These are phyloP conservation scores for Drosophila punjabiensis DNA, from an alignment of 1,140 invertebrate species.

Conservation along the genomic window DNA sequence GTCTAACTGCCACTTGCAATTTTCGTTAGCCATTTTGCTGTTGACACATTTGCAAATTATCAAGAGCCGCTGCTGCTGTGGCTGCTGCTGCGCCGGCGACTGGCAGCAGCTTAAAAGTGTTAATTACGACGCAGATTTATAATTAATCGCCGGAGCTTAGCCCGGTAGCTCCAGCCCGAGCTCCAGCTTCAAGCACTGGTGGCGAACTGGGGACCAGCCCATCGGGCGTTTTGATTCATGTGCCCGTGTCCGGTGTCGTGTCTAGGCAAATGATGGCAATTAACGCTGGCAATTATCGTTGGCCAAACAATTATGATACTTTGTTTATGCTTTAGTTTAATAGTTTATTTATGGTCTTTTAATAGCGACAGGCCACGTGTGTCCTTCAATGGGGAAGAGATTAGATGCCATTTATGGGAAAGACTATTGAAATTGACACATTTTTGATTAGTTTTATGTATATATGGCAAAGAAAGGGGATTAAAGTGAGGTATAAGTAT, in stretches of 20 bases:
- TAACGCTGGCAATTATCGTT: slow-evolving; percentile 76
- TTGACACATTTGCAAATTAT: slow-evolving; percentile 83
- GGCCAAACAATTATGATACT: slow-evolving; percentile 76
- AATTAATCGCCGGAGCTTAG: slow-evolving; percentile 69
- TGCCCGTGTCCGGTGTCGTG: slow-evolving; percentile 55
- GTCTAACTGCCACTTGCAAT: slow-evolving; percentile 80
- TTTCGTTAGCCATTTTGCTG: slow-evolving; percentile 79
- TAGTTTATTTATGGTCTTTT: slow-evolving; percentile 78
- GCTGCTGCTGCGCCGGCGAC: slow-evolving; percentile 35
- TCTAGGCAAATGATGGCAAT: slow-evolving; percentile 77
- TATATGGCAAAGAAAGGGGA: background rate
- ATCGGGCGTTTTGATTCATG: slow-evolving; percentile 65
- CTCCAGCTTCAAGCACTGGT: background rate
- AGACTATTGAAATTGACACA: background rate
- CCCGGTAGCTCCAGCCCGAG: slow-evolving; percentile 29
- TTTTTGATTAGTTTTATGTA: background rate
- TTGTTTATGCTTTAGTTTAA: slow-evolving; percentile 75
- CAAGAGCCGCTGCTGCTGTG: slow-evolving; percentile 52
- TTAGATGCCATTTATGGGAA: background rate
- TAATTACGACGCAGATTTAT: slow-evolving; percentile 84
- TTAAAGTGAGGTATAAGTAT: background rate
- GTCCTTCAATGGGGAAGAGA: slow-evolving; percentile 1
- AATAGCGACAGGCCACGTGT: slow-evolving; percentile 42
- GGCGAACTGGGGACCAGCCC: slow-evolving; percentile 23
- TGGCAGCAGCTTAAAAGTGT: slow-evolving; percentile 75